Base-by-base conservation (phyloP, 2,113 vertebrate species). In the Oreocharis arfaki region DNA sequence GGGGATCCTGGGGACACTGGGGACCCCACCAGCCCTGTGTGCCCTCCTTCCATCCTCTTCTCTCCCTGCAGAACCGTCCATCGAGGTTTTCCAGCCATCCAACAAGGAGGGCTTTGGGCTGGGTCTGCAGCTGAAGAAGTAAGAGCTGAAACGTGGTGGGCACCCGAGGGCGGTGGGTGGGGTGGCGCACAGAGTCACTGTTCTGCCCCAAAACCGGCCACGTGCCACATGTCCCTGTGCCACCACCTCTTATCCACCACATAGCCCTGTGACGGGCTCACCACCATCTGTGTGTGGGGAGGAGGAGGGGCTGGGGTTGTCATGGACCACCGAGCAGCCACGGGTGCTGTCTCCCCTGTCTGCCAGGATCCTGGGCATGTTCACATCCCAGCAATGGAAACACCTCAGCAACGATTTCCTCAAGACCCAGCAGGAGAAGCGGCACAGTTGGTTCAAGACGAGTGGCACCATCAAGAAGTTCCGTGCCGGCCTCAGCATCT, bases 371-470 rank as follows among this genome's bases (percentile, higher is more conserved):
- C 98, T 99, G 97, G 98, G 99, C 95, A 99, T 99, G 93, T 99
- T 99, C 97, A 99, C 99, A 6, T 99, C 99, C 18, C 99, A 99
- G 98, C 99, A 99, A 98, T 99, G 99, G 99, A 99, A 99, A 96
- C 99, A 99, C 93, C 99, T 99, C 92, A 99, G 99, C 98, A 99
- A 99, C 41, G 99, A 99, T 97, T 99, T 99, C 98, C 98, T 99
- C 91, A 99, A 99, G 96, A 99, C 98, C 71, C 99, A 99, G 98
- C 99, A 99, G 95, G 99, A 99, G 97, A 99, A 99, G 96, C 98
- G 99, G 53, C 99, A 99, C 97, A 99, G 99, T 97, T 99, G 99
- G 99, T 99, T 99, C 98, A 99, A 99, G 98, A 98, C 99, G 2
- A 99, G 99, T 0, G 99, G 99, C 94, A 99, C 99, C 92, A 99